These are phyloP conservation scores for Baronia brevicornis DNA, from an alignment of 2,888 invertebrate genomes.

Conservation along the genomic window DNA sequence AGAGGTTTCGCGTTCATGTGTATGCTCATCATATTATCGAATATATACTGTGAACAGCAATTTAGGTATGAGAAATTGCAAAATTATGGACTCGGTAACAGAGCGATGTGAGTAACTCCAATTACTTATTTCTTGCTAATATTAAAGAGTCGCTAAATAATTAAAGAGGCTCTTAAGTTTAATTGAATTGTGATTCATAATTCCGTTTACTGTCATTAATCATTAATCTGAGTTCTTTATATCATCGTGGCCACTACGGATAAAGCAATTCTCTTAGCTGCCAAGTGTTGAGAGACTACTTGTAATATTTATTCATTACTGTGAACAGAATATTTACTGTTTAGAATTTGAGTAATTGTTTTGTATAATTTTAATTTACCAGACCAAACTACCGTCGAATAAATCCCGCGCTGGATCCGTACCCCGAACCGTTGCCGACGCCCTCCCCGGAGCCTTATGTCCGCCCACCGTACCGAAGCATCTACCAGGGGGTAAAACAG, in stretches of 20 bases:
- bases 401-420: conserved; percentile 17
- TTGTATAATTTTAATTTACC: conserved; percentile 11
- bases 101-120: conserved; percentile 34
- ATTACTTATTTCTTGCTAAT: conserved; percentile 1
- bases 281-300: too few species aligned
- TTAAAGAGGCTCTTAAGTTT: too few species aligned
- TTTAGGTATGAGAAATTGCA: conserved; percentile 38
- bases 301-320: too few species aligned
- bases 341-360: too few species aligned
- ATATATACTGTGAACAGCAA: conserved; percentile 24
- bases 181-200: too few species aligned
- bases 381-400: conserved; percentile 22
- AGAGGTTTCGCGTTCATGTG: too few species aligned
- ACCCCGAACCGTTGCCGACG: conserved; percentile 36
- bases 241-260: too few species aligned
- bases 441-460: conserved; percentile 3
- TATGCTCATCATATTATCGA: conserved; percentile 15
- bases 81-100: conserved; percentile 29
- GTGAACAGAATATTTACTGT: too few species aligned
- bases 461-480: conserved; percentile 29
- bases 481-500: conserved; percentile 39
- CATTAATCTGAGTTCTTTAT: too few species aligned
- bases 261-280: too few species aligned
- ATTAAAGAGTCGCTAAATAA: not conserved
- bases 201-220: too few species aligned